These are phyloP conservation scores for Drosophila sulfurigaster DNA, from an alignment of 1,140 invertebrate genomes.

Conservation along the genomic window DNA sequence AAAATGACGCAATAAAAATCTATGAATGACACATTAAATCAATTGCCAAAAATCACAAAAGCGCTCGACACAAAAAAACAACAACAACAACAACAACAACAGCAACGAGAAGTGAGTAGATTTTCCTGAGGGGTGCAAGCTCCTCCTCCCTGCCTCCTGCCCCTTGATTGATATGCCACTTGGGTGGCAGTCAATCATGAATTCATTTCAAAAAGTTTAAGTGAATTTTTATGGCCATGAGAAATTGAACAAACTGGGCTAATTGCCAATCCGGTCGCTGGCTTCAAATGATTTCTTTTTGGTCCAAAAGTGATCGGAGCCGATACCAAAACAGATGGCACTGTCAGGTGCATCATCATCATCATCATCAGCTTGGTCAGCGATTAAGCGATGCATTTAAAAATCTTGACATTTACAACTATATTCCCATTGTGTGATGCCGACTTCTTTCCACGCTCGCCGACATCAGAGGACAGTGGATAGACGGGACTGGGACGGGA, in stretches of 20 bases:
- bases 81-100: no score
- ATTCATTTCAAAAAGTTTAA: slow-evolving; percentile 73
- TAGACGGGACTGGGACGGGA: neutral
- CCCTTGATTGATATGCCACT: slow-evolving; percentile 19
- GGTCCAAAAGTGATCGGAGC: slow-evolving; percentile 24
- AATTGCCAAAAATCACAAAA: slow-evolving; percentile 85
- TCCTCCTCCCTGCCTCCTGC: neutral
- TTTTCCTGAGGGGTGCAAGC: slow-evolving; percentile 40
- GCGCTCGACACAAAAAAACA: slow-evolving; percentile 52
- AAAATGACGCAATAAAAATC: slow-evolving; percentile 85
- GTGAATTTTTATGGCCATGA: slow-evolving; percentile 76
- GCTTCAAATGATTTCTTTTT: slow-evolving; percentile 25
- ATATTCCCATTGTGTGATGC: slow-evolving; percentile 61
- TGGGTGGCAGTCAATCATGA: slow-evolving; percentile 51
- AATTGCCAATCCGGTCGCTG: slow-evolving; percentile 51
- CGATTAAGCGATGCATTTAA: slow-evolving; percentile 77
- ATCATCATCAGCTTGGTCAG: neutral
- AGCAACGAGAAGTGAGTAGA: slow-evolving; percentile 59
- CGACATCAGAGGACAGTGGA: slow-evolving; percentile 3
- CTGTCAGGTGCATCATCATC: slow-evolving; percentile 51
- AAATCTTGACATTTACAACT: slow-evolving; percentile 78
- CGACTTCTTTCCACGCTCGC: slow-evolving; percentile 8
- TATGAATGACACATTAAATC: slow-evolving; percentile 85
- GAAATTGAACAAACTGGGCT: slow-evolving; percentile 68
- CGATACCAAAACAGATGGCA: slow-evolving; percentile 39